Conservation (phyloP, 2,888 invertebrate genomes). For the Drosophila suboccidentalis region DNA sequence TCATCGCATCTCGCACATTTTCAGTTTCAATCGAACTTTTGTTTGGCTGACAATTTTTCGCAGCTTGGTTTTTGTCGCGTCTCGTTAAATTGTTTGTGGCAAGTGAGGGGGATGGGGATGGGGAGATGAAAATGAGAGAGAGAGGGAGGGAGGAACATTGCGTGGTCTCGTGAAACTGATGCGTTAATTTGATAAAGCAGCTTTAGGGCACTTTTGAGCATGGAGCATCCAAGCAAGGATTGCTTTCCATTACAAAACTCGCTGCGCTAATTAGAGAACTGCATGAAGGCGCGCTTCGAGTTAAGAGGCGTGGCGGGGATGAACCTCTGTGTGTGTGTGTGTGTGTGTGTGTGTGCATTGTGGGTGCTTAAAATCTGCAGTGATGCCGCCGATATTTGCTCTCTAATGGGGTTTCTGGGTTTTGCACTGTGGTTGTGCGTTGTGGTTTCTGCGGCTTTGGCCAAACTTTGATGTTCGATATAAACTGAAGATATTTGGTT, state of each 20-base stretch:
- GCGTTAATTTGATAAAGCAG: constrained; percentile 71
- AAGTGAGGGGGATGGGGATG: not conserved
- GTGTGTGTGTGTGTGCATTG: constrained; percentile 4
- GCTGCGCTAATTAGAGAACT: constrained; percentile 58
- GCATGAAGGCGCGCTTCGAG: constrained; percentile 2
- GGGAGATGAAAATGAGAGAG: not conserved
- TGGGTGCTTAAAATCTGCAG: constrained; percentile 15
- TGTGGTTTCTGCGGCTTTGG: constrained; percentile 13
- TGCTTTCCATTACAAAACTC: constrained; percentile 67
- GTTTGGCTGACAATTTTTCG: constrained; percentile 56
- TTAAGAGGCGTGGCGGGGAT: not conserved
- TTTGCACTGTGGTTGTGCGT: constrained; percentile 25
- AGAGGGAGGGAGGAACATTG: constrained; percentile 9
- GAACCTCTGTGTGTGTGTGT: not conserved
- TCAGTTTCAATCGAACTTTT: constrained; percentile 65
- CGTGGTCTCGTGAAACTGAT: constrained; percentile 59
- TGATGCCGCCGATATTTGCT: constrained; percentile 38
- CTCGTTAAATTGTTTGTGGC: constrained; percentile 50
- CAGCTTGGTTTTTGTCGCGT: constrained; percentile 59
- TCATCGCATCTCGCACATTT: constrained; percentile 29
- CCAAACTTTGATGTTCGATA: constrained; percentile 4
- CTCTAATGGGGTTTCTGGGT: constrained; percentile 23
- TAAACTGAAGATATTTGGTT: constrained; percentile 12
- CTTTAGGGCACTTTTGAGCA: constrained; percentile 66
- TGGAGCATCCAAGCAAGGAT: constrained; percentile 57